Evolutionary conservation across 1,140 invertebrate species (phyloP), one percentile per base, ranked within the genome.

Genomic region (Lerema accius): DNA sequence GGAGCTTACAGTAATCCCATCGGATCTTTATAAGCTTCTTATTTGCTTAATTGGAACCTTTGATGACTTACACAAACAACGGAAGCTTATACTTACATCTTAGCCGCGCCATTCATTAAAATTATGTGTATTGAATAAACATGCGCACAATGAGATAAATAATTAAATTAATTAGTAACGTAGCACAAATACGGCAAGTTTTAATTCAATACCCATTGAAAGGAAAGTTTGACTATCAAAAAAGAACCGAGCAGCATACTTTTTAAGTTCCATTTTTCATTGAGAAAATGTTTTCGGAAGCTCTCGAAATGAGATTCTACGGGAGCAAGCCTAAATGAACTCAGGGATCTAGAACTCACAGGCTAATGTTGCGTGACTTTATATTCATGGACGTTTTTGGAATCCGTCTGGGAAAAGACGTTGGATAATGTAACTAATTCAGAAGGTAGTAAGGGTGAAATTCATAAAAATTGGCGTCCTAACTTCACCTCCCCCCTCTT

Each of bases 151-250:
- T 87, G 73, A 78, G 72, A 82, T 87, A 83, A 85, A 78, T 86
- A 90, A 88, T 87, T 87, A 86, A 90, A 86, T 90, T 87, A 88
- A 90, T 90, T 90, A 88, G 81, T 84, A 80, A 81, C 77, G 75
- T 77, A 83, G 73, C 71, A 78, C 78, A 85, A 87, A 85, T 85
- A 87, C 74, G 71, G 81, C 77, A 83, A 89, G 78, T 90, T 89
- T 90, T 90, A 90, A 87, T 90, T 87, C 87, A 90, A 88, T 84
- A 84, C 78, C 68, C 81, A 83, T 82, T 84, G 73, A 80, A 70
- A 67, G 46, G n/a, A 56, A 79, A 75, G 46, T 67, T 72, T 61
- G 72, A 14, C 60, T 65, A 67, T 70, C 72, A 70, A 86, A 86
- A 85, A 81, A 72, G 66, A 72, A 86, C 82, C 78, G 51, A 80